These are phyloP conservation scores for Trichomycterus rosablanca DNA, from an alignment of 2,113 vertebrate species.

Conservation along the genomic window DNA sequence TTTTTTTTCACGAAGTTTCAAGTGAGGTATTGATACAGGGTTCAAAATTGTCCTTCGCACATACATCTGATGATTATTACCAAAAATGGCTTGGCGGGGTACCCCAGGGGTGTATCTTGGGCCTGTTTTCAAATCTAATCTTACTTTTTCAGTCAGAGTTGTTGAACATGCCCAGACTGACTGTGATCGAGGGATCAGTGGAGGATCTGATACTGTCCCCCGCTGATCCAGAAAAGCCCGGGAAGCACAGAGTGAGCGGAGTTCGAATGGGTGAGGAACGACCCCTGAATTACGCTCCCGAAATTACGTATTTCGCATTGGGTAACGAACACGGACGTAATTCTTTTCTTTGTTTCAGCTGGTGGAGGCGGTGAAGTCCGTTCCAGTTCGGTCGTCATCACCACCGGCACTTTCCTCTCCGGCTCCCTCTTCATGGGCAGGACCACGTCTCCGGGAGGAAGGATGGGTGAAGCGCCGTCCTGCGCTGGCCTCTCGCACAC, in stretches of 20 bases:
- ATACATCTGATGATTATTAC: too few relatives aligned
- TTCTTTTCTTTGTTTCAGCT: slow-evolving; percentile 54
- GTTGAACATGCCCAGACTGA: slow-evolving; percentile 76
- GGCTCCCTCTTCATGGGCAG: slow-evolving; percentile 79
- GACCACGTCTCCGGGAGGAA: slow-evolving; percentile 75
- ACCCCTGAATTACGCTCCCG: too few relatives aligned
- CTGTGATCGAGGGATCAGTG: slow-evolving; percentile 80
- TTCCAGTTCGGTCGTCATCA: slow-evolving; percentile 79
- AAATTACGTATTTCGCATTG: too few relatives aligned
- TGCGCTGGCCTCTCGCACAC: slow-evolving; percentile 76
- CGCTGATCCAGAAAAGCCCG: slow-evolving; percentile 66
- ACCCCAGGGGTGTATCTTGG: background rate
- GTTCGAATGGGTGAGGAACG: slow-evolving; percentile 73
- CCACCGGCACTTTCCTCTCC: slow-evolving; percentile 88
- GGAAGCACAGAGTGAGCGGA: slow-evolving; percentile 74
- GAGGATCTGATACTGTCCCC: slow-evolving; percentile 80
- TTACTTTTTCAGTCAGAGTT: slow-evolving; percentile 74
- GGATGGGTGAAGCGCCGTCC: slow-evolving; percentile 85
- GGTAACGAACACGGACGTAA: too few relatives aligned
- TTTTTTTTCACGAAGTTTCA: too few relatives aligned
- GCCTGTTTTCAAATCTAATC: background rate
- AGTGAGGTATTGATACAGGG: too few relatives aligned
- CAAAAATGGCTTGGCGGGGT: too few relatives aligned
- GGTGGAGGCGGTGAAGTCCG: slow-evolving; percentile 59
- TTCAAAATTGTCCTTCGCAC: too few relatives aligned